Evolutionary conservation across 2,888 invertebrate genomes (phyloP).

Genomic region (Eretmocerus hayati): DNA sequence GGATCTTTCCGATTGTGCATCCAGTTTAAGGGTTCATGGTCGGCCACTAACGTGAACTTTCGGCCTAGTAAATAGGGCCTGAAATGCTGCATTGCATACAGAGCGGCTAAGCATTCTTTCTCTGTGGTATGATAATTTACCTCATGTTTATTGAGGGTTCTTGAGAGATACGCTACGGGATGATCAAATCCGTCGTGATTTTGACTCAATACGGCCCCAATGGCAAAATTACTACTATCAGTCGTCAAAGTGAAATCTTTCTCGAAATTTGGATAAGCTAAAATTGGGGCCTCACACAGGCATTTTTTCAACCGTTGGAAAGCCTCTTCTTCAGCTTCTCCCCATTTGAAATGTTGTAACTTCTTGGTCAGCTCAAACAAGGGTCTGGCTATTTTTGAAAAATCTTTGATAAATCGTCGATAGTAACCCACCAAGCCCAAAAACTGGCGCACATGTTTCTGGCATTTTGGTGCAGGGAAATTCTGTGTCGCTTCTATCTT

Average conservation of each 20-base stretch:
- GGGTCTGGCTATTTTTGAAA: neutral
- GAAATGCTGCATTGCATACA: too few relatives aligned
- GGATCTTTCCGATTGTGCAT: neutral
- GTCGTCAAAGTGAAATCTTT: neutral
- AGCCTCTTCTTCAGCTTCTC: neutral
- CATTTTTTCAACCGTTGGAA: neutral
- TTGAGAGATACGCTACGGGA: neutral
- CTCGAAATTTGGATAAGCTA: conserved; percentile 10
- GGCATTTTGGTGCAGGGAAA: neutral
- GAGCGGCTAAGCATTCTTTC: too few relatives aligned
- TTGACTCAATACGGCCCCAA: conserved; percentile 37
- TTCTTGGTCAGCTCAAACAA: too few relatives aligned
- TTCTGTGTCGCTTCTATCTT: too few relatives aligned
- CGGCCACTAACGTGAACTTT: neutral
- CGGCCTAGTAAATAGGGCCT: neutral
- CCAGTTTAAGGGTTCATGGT: neutral
- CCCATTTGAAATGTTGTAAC: neutral
- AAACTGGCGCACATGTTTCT: neutral
- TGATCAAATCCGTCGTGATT: neutral
- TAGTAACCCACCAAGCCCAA: too few relatives aligned
- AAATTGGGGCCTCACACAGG: neutral
- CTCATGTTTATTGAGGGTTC: neutral
- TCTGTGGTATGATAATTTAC: too few relatives aligned
- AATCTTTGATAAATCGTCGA: neutral
- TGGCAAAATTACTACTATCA: neutral